Evolutionary conservation across 2,888 invertebrate genomes (phyloP), one percentile per base, ranked within the genome.

Genomic region (Epinotia demarniana): DNA sequence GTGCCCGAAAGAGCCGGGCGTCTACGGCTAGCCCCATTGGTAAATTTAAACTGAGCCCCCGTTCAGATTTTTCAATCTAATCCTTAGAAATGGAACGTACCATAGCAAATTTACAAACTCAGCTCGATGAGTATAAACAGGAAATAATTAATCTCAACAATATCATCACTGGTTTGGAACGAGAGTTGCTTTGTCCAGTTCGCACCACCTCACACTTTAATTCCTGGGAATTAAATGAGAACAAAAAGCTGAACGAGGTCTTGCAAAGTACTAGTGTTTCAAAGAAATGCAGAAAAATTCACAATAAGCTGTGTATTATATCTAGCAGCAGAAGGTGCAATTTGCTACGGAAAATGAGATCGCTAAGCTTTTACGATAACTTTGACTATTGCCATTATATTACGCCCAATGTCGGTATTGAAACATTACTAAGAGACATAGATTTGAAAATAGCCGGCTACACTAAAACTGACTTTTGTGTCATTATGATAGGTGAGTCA

Each of bases 281-380:
- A 4, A 27, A 8, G n/a, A 33, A 33, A 16, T 16, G 16, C 23
- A 23, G 6, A 39, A 5, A 16, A 33, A 0, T 4, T 16, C 61
- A 27, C 2, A 27, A 33, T 61, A 61, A 61, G 23, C 16, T 61
- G 16, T 61, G 61, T 33, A 12, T 27, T 11, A 57, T 57, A 5
- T 61, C 61, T 61, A 61, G 27, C 6, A 61, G 33, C n/a, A 61
- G 16, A 61, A 61, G 61, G 23, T 33, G 2, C n/a, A 13, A 61
- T 16, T 6, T 61, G 16, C 27, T 61, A 16, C 33, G 61, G 2
- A 33, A 61, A 8, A 33, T 33, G 4, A 61, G 33, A 23, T 61
- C 61, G 33, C 33, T 33, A 33, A 33, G 33, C 4, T 33, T 4
- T 23, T 23, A 23, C 2, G 23, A 23, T 23, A 2, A 23, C 23